phyloP scores from a whole-genome alignment of 23 tunicate genomes.

The Styela plicata region DNA sequence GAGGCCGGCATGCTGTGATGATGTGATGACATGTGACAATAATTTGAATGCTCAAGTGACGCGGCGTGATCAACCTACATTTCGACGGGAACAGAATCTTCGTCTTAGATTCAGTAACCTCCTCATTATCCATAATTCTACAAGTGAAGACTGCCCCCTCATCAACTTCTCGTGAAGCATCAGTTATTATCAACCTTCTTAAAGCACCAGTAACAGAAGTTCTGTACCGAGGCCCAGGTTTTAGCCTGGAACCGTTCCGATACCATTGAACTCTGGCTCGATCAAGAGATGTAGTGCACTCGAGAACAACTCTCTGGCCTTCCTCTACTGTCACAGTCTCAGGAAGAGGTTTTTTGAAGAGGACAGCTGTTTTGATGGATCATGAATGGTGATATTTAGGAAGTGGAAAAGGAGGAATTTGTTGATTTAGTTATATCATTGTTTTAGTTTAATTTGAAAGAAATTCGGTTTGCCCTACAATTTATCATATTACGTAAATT shows the following conservation, averaged over 20 bases:
- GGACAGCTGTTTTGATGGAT: conserved; percentile 49
- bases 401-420: too few relatives aligned
- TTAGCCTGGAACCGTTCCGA: conserved; percentile 54
- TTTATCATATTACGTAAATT: too few relatives aligned
- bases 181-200: conserved; percentile 51
- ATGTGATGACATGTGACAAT: too few relatives aligned
- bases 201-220: conserved; percentile 53
- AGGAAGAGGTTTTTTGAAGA: conserved; percentile 64
- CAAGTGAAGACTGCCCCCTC: conserved; percentile 63
- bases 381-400: not conserved
- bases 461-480: too few relatives aligned
- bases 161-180: conserved; percentile 45
- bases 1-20: too few relatives aligned
- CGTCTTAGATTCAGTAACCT: conserved; percentile 53
- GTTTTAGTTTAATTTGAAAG: too few relatives aligned
- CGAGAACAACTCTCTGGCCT: conserved; percentile 54
- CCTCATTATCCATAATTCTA: conserved; percentile 73
- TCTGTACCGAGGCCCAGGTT: conserved; percentile 57
- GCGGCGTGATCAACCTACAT: conserved; percentile 32
- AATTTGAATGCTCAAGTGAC: too few relatives aligned
- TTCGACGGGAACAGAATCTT: conserved; percentile 39
- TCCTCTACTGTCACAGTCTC: conserved; percentile 43
- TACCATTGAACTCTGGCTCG: conserved; percentile 91
- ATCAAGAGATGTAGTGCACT: conserved; percentile 65
- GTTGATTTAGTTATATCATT: too few relatives aligned